Evolutionary conservation across 2,888 invertebrate genomes (phyloP).

Genomic region (Myopa tessellatipennis): DNA sequence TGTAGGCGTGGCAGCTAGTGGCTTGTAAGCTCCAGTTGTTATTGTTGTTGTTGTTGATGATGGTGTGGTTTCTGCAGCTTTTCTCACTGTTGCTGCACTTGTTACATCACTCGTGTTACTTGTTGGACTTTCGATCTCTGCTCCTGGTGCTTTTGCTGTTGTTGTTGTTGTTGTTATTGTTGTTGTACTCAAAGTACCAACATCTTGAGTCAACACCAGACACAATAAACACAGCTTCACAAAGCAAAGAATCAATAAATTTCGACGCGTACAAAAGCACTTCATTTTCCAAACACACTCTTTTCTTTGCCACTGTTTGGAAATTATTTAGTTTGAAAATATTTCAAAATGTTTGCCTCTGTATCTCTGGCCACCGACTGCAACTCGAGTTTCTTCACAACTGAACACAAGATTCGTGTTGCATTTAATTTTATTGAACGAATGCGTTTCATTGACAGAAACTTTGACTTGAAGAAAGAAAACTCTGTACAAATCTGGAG

Average conservation of each 20-base stretch:
- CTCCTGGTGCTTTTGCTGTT: not conserved
- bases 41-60: not conserved
- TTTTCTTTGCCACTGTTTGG: not conserved
- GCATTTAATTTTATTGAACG: constrained; percentile 9
- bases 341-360: not conserved
- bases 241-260: not conserved
- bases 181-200: not conserved
- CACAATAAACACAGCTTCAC: not conserved
- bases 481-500: too few relatives aligned
- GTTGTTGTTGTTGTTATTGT: not conserved
- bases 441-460: not conserved
- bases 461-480: too few relatives aligned
- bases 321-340: not conserved
- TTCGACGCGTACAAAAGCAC: not conserved
- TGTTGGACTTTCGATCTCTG: not conserved
- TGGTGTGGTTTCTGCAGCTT: not conserved
- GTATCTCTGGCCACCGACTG: not conserved
- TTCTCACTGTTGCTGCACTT: not conserved
- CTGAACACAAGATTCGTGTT: not conserved
- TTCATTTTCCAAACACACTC: not conserved
- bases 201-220: not conserved
- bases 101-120: not conserved
- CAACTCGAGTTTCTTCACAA: constrained; percentile 9
- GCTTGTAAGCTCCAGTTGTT: not conserved
- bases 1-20: not conserved